phyloP scores from a whole-genome alignment of 2,113 vertebrate species.

The Aleadryas rufinucha region DNA sequence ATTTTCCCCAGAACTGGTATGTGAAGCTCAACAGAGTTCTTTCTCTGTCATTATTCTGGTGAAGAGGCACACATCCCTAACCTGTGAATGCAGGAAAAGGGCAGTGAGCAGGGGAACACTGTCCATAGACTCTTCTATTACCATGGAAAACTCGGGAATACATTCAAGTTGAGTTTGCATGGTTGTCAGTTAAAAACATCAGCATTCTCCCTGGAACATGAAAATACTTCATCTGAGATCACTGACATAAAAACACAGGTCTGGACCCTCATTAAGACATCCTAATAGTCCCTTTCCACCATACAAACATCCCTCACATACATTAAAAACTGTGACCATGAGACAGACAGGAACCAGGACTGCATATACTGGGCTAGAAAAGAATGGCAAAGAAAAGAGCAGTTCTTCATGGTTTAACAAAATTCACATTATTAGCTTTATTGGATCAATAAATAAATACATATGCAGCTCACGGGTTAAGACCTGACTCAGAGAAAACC shows the following conservation, averaged over 20 bases:
- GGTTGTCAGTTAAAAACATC: not conserved
- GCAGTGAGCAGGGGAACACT: not conserved
- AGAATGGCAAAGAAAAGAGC: not conserved
- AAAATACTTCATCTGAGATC: not conserved
- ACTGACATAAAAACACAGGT: not conserved
- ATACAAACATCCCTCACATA: not conserved
- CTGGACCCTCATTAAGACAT: not conserved
- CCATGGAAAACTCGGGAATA: not conserved
- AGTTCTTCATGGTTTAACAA: not conserved
- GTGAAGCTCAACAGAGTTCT: not conserved
- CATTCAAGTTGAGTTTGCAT: not conserved
- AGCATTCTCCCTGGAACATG: not conserved
- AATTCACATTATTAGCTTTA: not conserved
- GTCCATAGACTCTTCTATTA: not conserved
- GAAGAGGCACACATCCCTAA: not conserved
- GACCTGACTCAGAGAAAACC: not conserved
- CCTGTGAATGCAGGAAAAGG: not conserved
- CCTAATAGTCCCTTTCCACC: not conserved
- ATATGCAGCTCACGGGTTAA: not conserved
- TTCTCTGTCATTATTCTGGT: not conserved
- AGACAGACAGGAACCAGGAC: not conserved
- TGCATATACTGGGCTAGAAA: not conserved
- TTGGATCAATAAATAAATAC: not conserved
- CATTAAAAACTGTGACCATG: not conserved
- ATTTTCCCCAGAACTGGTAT: not conserved